Evolutionary conservation across 2,797 vertebrate genomes (phyloP), one percentile per base, ranked within the genome.

Genomic region (Sorex maritimensis): DNA sequence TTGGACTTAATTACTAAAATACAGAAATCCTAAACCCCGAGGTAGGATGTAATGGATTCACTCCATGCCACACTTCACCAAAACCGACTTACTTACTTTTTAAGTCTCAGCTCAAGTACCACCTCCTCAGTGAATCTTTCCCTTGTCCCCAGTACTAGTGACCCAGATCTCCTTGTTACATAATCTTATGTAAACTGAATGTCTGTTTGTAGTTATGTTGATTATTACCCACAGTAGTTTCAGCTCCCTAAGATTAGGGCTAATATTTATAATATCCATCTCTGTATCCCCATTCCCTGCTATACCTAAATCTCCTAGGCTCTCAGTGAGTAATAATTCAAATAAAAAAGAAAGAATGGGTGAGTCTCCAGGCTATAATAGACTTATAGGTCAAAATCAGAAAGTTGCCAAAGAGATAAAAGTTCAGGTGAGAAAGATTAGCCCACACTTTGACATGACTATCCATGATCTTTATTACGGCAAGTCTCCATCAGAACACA

Each of bases 121-220:
- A 63, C 46, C 67, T 73, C 34, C 58, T 95, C 71, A 46, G 41
- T 83, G 21, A 86, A 38, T 88, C 17, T 34, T 71, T 78, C 75
- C 28, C 30, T 85, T 79, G 41, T 17, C 6, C 5, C 9, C 13
- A 34, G 19, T 23, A 23, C 49, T 88, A 6, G 38, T 21, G 34
- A 72, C 15, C 17, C 58, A 61, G 1, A 23, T 21, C 23, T 30
- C 21, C 15, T 79, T 73, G 7, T 73, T 81, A 30, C 19, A 15
- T 11, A 30, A 68, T 81, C 12, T 41, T 65, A 44, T 73, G 10
- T 41, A 55, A 61, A 61, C 17, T 61, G 58, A 61, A 61, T 19
- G 19, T 61, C 15, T 61, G 21, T 61, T 61, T 61, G 58, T 61
- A 61, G 58, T 61, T 19, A 19, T 13, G 52, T 55, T 55, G 17